Conservation (phyloP, 2,888 invertebrate genomes). For the Pediacus dermestoides region DNA sequence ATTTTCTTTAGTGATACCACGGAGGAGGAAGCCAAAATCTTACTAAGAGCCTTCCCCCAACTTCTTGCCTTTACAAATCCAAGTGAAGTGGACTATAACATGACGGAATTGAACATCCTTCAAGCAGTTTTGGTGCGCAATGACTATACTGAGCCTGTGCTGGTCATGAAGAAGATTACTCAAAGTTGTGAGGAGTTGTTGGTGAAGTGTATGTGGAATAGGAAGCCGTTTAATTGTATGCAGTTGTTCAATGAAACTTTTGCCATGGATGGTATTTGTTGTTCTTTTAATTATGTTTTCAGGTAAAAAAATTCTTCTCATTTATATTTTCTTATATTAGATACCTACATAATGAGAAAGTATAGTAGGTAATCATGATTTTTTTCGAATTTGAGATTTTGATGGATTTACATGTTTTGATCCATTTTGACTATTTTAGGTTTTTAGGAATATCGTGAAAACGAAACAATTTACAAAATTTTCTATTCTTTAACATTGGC, state of each 20-base stretch:
- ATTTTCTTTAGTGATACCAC: too few relatives aligned
- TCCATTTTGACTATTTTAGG: too few relatives aligned
- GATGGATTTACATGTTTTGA: too few relatives aligned
- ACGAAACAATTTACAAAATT: too few relatives aligned
- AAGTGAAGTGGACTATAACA: slow-evolving; percentile 22
- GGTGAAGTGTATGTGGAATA: slow-evolving; percentile 43
- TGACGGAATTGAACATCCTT: slow-evolving; percentile 28
- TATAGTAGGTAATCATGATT: too few relatives aligned
- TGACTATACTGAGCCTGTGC: slow-evolving; percentile 23
- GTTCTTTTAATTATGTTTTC: slow-evolving; percentile 44
- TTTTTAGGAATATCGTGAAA: too few relatives aligned
- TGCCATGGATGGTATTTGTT: slow-evolving; percentile 42
- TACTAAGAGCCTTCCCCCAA: slow-evolving; percentile 31
- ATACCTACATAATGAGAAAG: too few relatives aligned
- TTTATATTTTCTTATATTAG: too few relatives aligned
- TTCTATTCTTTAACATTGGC: too few relatives aligned
- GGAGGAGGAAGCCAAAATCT: slow-evolving; percentile 21
- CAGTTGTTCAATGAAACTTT: slow-evolving; percentile 36
- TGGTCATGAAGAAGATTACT: slow-evolving; percentile 30
- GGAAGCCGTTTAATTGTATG: slow-evolving; percentile 30
- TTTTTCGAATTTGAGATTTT: too few relatives aligned
- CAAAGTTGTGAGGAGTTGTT: slow-evolving; percentile 42
- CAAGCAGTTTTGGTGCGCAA: slow-evolving; percentile 36
- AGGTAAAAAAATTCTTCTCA: slow-evolving; percentile 7
- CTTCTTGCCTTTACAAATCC: slow-evolving; percentile 33